A percentile compares a stretch with the other conserved stretches of the same genome.
Conservation (phyloP, 2,888 invertebrate species). For the Harpalus rubripes region DNA sequence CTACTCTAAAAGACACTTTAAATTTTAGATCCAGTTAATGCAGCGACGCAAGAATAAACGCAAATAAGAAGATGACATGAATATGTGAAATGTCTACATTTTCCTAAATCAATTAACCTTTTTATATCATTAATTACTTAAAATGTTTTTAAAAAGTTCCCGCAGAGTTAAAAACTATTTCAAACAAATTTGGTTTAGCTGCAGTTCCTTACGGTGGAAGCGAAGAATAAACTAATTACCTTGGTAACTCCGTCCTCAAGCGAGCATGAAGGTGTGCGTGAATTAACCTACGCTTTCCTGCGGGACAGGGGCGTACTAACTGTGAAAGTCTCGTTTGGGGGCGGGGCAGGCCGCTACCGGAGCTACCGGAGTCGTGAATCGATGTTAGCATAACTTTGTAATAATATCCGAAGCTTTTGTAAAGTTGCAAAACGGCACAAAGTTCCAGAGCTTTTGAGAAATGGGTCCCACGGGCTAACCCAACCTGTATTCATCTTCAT, state of each 20-base stretch:
- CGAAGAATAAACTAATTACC: neutral
- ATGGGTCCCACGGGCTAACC: slow-evolving; percentile 64
- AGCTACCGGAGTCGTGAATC: slow-evolving; percentile 59
- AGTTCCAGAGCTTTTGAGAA: slow-evolving; percentile 66
- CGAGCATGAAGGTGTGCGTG: slow-evolving; percentile 23
- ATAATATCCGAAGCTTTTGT: slow-evolving; percentile 65
- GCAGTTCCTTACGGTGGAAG: neutral
- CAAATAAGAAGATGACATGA: too few species aligned
- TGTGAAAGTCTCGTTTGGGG: slow-evolving; percentile 1
- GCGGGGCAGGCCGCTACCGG: slow-evolving; percentile 6
- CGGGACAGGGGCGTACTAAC: slow-evolving; percentile 30
- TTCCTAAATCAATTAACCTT: too few species aligned
- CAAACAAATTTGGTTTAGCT: neutral
- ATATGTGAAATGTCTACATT: too few species aligned
- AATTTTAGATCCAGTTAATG: too few species aligned
- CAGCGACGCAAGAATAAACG: too few species aligned
- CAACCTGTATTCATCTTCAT: slow-evolving; percentile 68
- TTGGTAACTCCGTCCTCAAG: neutral
- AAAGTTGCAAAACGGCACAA: slow-evolving; percentile 64
- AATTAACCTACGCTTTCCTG: slow-evolving; percentile 17
- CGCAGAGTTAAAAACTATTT: too few species aligned
- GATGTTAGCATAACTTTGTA: slow-evolving; percentile 65
- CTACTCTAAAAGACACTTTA: too few species aligned
- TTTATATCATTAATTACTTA: too few species aligned
- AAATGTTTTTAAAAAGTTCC: too few species aligned